phyloP scores from a whole-genome alignment of 2,888 invertebrate species.

The Lamellibrachia satsuma region DNA sequence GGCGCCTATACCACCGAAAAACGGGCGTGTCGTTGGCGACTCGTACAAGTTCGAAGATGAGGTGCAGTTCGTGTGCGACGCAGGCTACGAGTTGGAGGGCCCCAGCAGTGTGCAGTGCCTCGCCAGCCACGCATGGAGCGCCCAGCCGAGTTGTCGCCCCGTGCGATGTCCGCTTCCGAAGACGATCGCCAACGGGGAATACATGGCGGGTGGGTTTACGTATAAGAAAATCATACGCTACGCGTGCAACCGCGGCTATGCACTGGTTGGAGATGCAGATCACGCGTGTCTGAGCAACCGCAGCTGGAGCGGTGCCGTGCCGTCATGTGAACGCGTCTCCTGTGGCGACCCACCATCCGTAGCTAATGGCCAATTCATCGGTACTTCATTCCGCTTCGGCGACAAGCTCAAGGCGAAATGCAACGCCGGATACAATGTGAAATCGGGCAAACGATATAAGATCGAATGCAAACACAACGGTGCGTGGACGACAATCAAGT shows the following conservation, averaged over 20 bases:
- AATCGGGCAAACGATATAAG: background rate
- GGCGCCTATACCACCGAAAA: slow-evolving; percentile 13
- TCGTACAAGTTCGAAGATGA: slow-evolving; percentile 23
- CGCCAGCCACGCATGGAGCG: background rate
- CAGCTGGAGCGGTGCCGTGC: slow-evolving; percentile 47
- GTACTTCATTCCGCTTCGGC: slow-evolving; percentile 26
- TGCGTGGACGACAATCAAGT: background rate
- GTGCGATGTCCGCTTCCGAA: slow-evolving; percentile 13
- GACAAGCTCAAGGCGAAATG: slow-evolving; percentile 32
- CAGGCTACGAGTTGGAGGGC: slow-evolving; percentile 29
- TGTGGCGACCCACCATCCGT: slow-evolving; percentile 35
- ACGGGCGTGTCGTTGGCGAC: slow-evolving; percentile 25
- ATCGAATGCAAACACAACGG: background rate
- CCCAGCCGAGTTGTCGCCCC: background rate
- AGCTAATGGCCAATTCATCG: slow-evolving; percentile 24
- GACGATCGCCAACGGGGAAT: slow-evolving; percentile 22
- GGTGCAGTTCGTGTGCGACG: slow-evolving; percentile 25
- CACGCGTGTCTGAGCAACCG: slow-evolving; percentile 43
- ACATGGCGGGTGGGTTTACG: background rate
- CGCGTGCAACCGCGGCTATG: slow-evolving; percentile 46
- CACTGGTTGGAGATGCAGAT: slow-evolving; percentile 41
- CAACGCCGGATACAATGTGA: slow-evolving; percentile 29
- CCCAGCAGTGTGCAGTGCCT: slow-evolving; percentile 22
- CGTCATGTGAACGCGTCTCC: slow-evolving; percentile 39
- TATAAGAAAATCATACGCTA: background rate